Base-by-base conservation (phyloP, 2,113 vertebrate genomes). In the Charina bottae region DNA sequence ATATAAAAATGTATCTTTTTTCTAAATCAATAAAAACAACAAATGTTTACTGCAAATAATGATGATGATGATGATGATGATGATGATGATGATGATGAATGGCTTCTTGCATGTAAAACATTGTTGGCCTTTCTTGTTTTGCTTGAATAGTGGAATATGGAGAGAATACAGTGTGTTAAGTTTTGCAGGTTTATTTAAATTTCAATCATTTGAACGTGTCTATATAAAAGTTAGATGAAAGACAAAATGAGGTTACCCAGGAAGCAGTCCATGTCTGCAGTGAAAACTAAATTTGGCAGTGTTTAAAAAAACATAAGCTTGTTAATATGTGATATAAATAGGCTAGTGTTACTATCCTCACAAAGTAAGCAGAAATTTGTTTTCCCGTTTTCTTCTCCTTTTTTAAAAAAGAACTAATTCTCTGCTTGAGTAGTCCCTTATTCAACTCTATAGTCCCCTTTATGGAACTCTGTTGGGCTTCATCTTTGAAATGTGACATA, bases 221-320 rank as follows among this genome's bases (percentile, higher is more conserved):
- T 64, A 46, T 19, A 17, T 2, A 4, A 21, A 88, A 85, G 10
- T 87, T 28, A 87, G 93, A 33, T 89, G 19, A 88, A 72, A 91
- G 56, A 62, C 59, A 49, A 90, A 93, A 88, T 26, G 91, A 89
- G 91, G 9, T 23, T 42, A 49, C 37, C n/a, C 78, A 19, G 42
- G 89, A 93, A 92, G 85, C 68, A 0, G n/a, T 85, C 49, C 72
- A 93, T 9, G 15, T 54, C 90, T 85, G 0, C 15, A 78, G 28
- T 90, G 87, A 94, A 92, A 94, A 90, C 42, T 84, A 94, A 92
- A 92, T 28, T 85, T 28, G 11, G 59, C 84, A 28, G 26, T 92
- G 84, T 90, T 42, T 88, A 95, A 95, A 90, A 95, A 96, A 90
- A 7, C n/a, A 1, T 12, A 87, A 90, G 21, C n/a, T 7, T 28